Evolutionary conservation across 2,797 vertebrate species (phyloP), one percentile per base, ranked within the genome.

Genomic region (Anomalospiza imberbis): DNA sequence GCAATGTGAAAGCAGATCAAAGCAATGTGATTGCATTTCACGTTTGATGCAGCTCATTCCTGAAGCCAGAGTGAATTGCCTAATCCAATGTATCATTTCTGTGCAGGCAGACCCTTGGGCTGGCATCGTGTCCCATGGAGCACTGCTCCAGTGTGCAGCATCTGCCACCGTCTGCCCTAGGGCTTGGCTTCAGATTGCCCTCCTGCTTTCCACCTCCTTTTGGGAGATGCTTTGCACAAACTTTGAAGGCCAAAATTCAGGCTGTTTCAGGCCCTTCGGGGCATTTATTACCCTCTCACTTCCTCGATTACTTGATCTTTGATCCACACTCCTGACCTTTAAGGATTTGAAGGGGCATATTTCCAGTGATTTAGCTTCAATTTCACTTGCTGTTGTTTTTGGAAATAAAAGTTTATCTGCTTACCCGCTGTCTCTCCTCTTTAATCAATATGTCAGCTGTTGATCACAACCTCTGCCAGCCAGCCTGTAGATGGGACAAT

Each of bases 401-500:
- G 91, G 68, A 94, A 93, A 87, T 95, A 65, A 71, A 93, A 96
- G 63, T 96, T 94, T 97, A 67, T 95, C 94, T 84, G 74, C 57
- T 93, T 79, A 86, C 17, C 36, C 80, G 3, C 78, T 78, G 79
- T 83, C 83, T 95, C 94, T 70, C 85, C 93, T 96, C 77, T 94
- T 97, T 97, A 97, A 97, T 93, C 97, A 97, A 94, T 96, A 95
- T 65, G 31, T 96, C 96, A 97, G 91, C 91, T 96, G 91, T 84
- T 93, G 93, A 93, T 91, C 66, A 83, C 62, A 88, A 42, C 63
- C 36, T 14, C 79, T 96, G 91, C 92, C 93, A 95, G 79, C 62
- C 55, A 93, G 47, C 58, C 38, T 95, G 75, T 93, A 91, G 86
- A 82, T 84, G 79, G 89, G 79, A 88, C 85, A 89, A 85, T 96